These are phyloP conservation scores for Sesamia inferens DNA, from an alignment of 2,888 invertebrate species.

Conservation along the genomic window DNA sequence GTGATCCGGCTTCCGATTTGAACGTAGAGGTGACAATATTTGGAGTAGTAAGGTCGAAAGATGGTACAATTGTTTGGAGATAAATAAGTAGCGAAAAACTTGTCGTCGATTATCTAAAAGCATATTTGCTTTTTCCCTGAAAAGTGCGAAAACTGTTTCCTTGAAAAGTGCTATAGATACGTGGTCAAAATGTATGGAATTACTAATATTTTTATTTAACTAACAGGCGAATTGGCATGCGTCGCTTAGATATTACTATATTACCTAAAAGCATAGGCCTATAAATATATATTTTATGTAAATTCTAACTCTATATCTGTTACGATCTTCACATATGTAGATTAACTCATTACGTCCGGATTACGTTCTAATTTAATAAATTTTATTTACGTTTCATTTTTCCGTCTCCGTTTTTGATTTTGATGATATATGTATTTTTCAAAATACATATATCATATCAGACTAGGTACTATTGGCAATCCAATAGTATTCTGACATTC, in stretches of 20 bases:
- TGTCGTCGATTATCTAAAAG: not conserved
- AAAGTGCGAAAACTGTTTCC: not conserved
- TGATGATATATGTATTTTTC: not conserved
- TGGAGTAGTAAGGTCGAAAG: slow-evolving; percentile 8
- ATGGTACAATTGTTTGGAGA: not conserved
- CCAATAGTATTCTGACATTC: not conserved
- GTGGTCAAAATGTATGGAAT: not conserved
- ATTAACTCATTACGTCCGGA: slow-evolving; percentile 13
- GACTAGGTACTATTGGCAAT: too few species aligned
- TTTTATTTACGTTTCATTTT: too few species aligned
- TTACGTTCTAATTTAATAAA: slow-evolving; percentile 43
- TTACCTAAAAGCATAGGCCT: slow-evolving; percentile 26
- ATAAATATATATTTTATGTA: slow-evolving; percentile 44
- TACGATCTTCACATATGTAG: slow-evolving; percentile 31
- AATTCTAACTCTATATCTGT: slow-evolving; percentile 30
- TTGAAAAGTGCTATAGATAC: not conserved
- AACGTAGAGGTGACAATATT: slow-evolving; percentile 42
- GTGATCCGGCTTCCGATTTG: slow-evolving; percentile 62
- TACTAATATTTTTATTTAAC: not conserved
- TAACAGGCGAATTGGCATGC: not conserved
- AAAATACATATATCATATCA: too few species aligned
- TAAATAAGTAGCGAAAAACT: not conserved
- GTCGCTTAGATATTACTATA: not conserved
- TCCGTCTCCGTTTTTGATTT: too few species aligned
- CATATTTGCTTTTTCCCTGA: not conserved